Evolutionary conservation across 2,888 invertebrate species (phyloP).

Genomic region (Zaprionus bogoriensis): DNA sequence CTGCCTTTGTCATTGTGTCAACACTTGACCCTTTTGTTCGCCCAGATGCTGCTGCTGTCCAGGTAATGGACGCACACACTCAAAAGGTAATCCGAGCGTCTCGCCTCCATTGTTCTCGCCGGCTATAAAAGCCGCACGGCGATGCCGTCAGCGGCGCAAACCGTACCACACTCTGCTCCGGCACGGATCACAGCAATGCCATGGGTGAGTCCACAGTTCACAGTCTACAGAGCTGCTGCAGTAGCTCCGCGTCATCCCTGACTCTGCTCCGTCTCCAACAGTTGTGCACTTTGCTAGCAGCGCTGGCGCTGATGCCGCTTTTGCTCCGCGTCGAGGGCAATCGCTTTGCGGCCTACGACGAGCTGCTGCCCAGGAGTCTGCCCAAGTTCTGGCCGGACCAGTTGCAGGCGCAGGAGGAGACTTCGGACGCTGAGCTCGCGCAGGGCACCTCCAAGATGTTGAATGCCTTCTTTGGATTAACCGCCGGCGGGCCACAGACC

Average conservation of each 20-base stretch:
- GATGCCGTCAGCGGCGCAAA: slow-evolving; percentile 36
- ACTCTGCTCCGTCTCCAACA: slow-evolving; percentile 3
- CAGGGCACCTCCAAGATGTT: slow-evolving; percentile 57
- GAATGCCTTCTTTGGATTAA: slow-evolving; percentile 51
- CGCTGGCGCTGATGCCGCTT: slow-evolving; percentile 57
- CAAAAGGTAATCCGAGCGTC: slow-evolving; percentile 74
- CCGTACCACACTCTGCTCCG: slow-evolving; percentile 39
- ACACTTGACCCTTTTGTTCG: slow-evolving; percentile 62
- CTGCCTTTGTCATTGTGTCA: slow-evolving; percentile 65
- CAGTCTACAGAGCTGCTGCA: too few species aligned
- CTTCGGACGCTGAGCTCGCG: neutral
- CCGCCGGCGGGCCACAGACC: neutral
- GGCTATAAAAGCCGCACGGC: slow-evolving; percentile 52
- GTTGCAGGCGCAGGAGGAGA: neutral
- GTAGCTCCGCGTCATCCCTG: neutral
- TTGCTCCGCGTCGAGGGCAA: slow-evolving; percentile 41
- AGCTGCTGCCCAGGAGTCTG: slow-evolving; percentile 24
- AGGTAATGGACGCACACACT: slow-evolving; percentile 71
- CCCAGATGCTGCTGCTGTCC: slow-evolving; percentile 40
- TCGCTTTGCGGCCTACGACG: slow-evolving; percentile 42
- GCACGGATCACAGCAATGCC: slow-evolving; percentile 57
- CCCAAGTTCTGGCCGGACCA: slow-evolving; percentile 33
- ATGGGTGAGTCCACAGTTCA: slow-evolving; percentile 74
- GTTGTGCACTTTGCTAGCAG: slow-evolving; percentile 56
- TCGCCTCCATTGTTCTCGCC: slow-evolving; percentile 50